Evolutionary conservation across 2,888 invertebrate genomes (phyloP).

Genomic region (Epiblema foenella): DNA sequence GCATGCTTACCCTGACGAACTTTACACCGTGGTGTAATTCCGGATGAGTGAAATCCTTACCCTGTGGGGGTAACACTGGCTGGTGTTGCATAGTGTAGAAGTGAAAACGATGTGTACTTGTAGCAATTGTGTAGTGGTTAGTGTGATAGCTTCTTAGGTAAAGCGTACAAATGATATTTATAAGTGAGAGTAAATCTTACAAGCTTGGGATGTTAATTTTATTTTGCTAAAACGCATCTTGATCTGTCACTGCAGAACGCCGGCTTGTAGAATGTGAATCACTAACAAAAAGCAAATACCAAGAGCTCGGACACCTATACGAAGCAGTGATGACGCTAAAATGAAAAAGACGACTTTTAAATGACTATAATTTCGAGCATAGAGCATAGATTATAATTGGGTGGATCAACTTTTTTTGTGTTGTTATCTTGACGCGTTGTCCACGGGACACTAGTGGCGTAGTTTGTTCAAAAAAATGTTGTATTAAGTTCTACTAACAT

Average conservation of each 20-base stretch:
- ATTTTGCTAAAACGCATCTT: background rate
- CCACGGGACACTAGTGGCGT: too few relatives aligned
- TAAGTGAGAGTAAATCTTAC: background rate
- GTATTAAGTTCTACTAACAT: too few relatives aligned
- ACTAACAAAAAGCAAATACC: too few relatives aligned
- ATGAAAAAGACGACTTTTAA: background rate
- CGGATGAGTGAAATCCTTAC: background rate
- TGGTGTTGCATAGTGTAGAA: background rate
- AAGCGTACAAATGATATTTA: background rate
- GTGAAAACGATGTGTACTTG: background rate
- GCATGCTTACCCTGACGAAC: slow-evolving; percentile 50
- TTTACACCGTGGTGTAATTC: background rate
- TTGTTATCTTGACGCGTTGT: too few relatives aligned
- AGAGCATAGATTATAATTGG: too few relatives aligned
- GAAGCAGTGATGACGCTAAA: too few relatives aligned
- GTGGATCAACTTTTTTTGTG: too few relatives aligned
- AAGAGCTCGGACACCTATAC: too few relatives aligned
- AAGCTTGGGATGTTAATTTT: too few relatives aligned
- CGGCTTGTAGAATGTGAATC: background rate
- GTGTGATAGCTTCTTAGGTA: background rate
- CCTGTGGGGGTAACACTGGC: background rate
- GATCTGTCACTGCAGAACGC: background rate
- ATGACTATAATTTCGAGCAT: too few relatives aligned
- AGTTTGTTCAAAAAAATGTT: too few relatives aligned
- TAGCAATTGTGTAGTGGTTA: background rate